A percentile compares a stretch with the other conserved stretches of the same genome.
Evolutionary conservation across 2,797 vertebrate species (phyloP).

Genomic region (Lacerta viridis): DNA sequence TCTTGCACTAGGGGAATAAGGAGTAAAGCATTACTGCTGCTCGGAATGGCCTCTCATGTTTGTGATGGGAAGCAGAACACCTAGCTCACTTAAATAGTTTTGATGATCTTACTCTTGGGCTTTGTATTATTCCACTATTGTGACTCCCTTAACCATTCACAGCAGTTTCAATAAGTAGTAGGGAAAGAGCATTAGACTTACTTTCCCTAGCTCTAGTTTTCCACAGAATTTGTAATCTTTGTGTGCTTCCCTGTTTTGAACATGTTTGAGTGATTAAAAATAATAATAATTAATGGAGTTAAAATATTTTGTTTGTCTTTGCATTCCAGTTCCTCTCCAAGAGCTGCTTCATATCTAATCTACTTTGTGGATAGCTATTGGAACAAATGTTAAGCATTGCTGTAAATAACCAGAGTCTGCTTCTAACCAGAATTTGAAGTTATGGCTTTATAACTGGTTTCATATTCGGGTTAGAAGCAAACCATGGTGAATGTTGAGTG

Average conservation of each 20-base stretch:
- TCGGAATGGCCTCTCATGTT: constrained; percentile 29
- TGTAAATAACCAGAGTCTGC: neutral
- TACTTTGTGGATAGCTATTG: neutral
- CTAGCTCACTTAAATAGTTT: constrained; percentile 34
- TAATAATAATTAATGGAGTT: neutral
- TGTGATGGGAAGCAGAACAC: constrained; percentile 44
- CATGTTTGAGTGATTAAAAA: constrained; percentile 5
- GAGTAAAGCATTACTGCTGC: constrained; percentile 34
- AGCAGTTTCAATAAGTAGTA: constrained; percentile 8
- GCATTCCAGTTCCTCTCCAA: neutral
- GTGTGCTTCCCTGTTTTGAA: neutral
- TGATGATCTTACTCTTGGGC: constrained; percentile 24
- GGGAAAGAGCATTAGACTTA: constrained; percentile 19
- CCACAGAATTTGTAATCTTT: neutral
- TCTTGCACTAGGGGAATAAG: constrained; percentile 20
- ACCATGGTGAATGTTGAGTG: neutral
- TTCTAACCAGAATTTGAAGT: neutral
- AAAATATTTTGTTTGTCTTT: neutral
- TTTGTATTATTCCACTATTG: constrained; percentile 20
- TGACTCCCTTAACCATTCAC: constrained; percentile 29
- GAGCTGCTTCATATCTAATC: neutral
- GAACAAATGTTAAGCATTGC: neutral
- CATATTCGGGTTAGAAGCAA: neutral
- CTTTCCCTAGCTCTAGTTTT: neutral
- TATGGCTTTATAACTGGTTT: neutral